A percentile compares a stretch with the other conserved stretches of the same genome.
Conservation (phyloP, 2,113 vertebrate species). For the Corythoichthys haematopterus region DNA sequence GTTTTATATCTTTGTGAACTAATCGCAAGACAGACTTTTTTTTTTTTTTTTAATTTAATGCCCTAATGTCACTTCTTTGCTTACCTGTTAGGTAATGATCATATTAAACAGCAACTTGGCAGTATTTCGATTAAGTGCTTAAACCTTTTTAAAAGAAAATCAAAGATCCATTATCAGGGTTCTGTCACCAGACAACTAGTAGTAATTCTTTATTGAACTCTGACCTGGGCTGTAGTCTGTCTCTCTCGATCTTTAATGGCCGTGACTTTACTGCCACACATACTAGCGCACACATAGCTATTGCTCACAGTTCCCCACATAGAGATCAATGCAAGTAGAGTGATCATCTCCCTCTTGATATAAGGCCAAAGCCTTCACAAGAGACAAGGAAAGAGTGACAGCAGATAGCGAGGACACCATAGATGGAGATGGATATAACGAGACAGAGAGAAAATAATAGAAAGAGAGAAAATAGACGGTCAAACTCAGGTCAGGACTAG, state of each 20-base stretch:
- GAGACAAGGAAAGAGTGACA: constrained; percentile 56
- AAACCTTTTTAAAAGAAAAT: constrained; percentile 64
- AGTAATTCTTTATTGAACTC: constrained; percentile 61
- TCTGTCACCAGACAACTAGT: constrained; percentile 43
- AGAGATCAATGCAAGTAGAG: constrained; percentile 71
- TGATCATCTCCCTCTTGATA: constrained; percentile 79
- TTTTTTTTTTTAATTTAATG: constrained; percentile 5
- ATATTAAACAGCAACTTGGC: constrained; percentile 32
- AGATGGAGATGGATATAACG: constrained; percentile 14
- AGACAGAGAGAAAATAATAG: constrained; percentile 7
- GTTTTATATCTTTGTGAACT: neutral
- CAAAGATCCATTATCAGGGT: constrained; percentile 61
- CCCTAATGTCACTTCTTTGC: constrained; percentile 10
- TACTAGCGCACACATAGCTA: constrained; percentile 29
- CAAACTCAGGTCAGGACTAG: constrained; percentile 55
- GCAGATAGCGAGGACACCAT: constrained; percentile 8
- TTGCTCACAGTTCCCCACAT: constrained; percentile 46
- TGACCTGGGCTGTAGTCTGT: constrained; percentile 43
- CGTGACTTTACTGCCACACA: constrained; percentile 26
- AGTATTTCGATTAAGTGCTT: constrained; percentile 42
- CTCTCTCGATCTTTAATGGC: constrained; percentile 18
- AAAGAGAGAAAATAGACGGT: constrained; percentile 12
- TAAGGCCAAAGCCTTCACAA: constrained; percentile 69
- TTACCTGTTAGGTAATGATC: constrained; percentile 22
- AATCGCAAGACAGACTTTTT: neutral